phyloP scores from a whole-genome alignment of 2,888 invertebrate species.

The Lochmaea crataegi region DNA sequence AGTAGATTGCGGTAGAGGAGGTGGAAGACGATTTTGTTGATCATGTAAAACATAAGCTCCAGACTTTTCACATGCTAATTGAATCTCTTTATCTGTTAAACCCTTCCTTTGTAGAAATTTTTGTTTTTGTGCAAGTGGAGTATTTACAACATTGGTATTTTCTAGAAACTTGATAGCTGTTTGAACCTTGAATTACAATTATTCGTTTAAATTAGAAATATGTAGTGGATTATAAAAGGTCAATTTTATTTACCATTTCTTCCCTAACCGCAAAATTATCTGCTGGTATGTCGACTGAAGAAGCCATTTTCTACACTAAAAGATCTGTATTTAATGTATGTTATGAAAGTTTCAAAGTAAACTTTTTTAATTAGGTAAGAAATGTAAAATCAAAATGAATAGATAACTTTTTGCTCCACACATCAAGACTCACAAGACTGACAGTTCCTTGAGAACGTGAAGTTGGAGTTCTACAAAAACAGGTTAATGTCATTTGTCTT shows the following conservation, averaged over 20 bases:
- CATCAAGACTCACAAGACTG: neutral
- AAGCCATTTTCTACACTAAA: slow-evolving; percentile 29
- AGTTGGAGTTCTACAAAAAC: neutral
- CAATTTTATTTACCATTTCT: slow-evolving; percentile 42
- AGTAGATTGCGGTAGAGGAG: slow-evolving; percentile 53
- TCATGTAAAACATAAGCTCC: slow-evolving; percentile 62
- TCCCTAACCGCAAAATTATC: slow-evolving; percentile 39
- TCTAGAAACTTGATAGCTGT: slow-evolving; percentile 88
- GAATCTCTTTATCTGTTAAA: slow-evolving; percentile 79
- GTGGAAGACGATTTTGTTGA: slow-evolving; percentile 49
- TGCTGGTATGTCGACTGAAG: slow-evolving; percentile 31
- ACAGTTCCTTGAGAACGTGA: neutral
- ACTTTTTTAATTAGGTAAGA: slow-evolving; percentile 1
- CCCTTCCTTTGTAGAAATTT: slow-evolving; percentile 83
- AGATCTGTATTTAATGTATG: neutral
- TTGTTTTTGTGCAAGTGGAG: slow-evolving; percentile 82
- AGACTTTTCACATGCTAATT: slow-evolving; percentile 78
- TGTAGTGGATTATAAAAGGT: slow-evolving; percentile 6
- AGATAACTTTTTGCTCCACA: neutral
- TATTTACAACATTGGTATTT: slow-evolving; percentile 85
- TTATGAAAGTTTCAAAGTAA: slow-evolving; percentile 17
- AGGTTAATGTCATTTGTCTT: neutral
- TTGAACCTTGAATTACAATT: slow-evolving; percentile 72
- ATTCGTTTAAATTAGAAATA: slow-evolving; percentile 3
- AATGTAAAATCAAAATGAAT: slow-evolving; percentile 12